Evolutionary conservation across 2,113 vertebrate species (phyloP).

Genomic region (Gavia stellata): DNA sequence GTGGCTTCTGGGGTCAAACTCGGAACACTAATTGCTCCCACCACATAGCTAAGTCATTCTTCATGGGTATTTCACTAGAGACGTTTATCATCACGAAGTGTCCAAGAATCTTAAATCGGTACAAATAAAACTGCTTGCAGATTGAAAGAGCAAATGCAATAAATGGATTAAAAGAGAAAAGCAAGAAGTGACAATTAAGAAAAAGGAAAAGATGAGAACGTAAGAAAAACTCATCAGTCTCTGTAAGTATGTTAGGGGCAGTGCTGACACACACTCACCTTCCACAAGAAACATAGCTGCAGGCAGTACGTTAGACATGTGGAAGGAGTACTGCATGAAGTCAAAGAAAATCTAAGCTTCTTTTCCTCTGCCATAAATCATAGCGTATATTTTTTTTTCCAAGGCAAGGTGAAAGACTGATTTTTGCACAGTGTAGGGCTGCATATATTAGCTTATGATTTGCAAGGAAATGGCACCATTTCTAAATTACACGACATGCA

Average conservation of each 20-base stretch:
- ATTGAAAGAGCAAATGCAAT: not conserved
- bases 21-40: not conserved
- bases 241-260: not conserved
- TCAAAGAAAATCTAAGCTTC: slow-evolving; percentile 35
- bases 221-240: not conserved
- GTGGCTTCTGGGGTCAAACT: not conserved
- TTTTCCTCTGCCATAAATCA: slow-evolving; percentile 65
- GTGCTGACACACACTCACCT: not conserved
- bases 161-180: not conserved
- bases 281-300: not conserved
- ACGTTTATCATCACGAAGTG: not conserved
- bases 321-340: slow-evolving; percentile 11
- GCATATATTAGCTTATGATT: slow-evolving; percentile 45
- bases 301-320: not conserved
- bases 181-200: not conserved
- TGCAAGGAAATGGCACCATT: slow-evolving; percentile 11
- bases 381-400: not conserved
- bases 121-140: not conserved
- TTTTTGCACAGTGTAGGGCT: slow-evolving; percentile 6
- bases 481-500: not conserved
- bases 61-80: not conserved
- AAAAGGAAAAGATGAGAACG: not conserved
- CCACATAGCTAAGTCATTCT: not conserved
- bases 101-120: not conserved
- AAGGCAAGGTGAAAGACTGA: slow-evolving; percentile 13